Evolutionary conservation across 2,888 invertebrate genomes (phyloP).

Genomic region (Sussaba pulchella): DNA sequence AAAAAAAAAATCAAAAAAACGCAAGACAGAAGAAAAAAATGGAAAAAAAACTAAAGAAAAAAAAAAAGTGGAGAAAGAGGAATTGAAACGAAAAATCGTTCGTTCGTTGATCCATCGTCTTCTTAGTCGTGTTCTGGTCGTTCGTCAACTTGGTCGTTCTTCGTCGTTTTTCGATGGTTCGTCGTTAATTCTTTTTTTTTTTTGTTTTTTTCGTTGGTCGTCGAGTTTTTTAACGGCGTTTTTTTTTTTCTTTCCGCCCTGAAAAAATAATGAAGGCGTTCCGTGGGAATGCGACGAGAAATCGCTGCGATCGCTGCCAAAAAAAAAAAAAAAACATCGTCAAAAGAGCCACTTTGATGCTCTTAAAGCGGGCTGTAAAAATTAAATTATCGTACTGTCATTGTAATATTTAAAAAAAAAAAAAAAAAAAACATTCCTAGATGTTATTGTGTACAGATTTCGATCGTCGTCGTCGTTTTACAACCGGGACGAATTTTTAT

Average conservation of each 20-base stretch:
- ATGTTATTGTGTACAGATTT: constrained; percentile 77
- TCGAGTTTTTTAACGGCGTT: constrained; percentile 50
- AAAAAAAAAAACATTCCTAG: constrained; percentile 80
- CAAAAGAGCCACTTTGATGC: too few species aligned
- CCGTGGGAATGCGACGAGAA: too few species aligned
- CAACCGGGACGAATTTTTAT: constrained; percentile 28
- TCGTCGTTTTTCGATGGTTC: too few species aligned
- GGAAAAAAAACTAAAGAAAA: constrained; percentile 36
- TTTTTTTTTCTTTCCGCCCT: constrained; percentile 44
- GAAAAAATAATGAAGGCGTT: too few species aligned
- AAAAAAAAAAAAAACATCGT: too few species aligned
- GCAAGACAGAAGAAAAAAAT: constrained; percentile 35
- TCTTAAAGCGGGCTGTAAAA: constrained; percentile 82
- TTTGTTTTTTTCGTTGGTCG: constrained; percentile 1
- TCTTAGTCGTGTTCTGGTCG: constrained; percentile 15
- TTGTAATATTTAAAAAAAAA: constrained; percentile 82
- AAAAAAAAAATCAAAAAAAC: constrained; percentile 44
- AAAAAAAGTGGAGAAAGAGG: constrained; percentile 16
- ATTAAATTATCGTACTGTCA: constrained; percentile 83
- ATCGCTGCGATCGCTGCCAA: too few species aligned
- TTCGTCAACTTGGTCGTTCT: neutral
- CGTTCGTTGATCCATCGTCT: constrained; percentile 24
- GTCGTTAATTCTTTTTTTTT: neutral
- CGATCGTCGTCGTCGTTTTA: constrained; percentile 69
- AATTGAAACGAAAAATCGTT: neutral